A percentile compares a stretch with the other conserved stretches of the same genome.
Evolutionary conservation across 2,113 vertebrate genomes (phyloP).

Genomic region (Urocynchramus pylzowi): DNA sequence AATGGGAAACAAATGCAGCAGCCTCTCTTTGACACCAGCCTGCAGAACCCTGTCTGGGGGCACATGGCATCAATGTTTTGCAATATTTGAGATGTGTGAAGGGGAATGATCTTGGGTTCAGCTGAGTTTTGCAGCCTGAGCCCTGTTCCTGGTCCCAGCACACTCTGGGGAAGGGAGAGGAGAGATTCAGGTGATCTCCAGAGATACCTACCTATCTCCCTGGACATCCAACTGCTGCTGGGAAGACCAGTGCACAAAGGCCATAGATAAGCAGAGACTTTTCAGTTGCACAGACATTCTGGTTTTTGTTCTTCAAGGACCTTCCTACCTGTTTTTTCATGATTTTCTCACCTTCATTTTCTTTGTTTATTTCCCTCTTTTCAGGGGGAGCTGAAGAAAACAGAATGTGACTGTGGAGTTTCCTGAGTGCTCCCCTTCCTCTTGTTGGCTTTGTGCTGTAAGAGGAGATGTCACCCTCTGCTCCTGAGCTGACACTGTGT

Average conservation of each 20-base stretch:
- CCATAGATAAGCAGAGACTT: background rate
- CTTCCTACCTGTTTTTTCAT: background rate
- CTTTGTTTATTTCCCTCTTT: background rate
- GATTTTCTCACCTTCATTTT: background rate
- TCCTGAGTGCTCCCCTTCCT: background rate
- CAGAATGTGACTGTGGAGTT: background rate
- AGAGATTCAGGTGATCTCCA: background rate
- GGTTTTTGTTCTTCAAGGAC: background rate
- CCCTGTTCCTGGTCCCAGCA: background rate
- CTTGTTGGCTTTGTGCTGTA: background rate
- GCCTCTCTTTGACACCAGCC: background rate
- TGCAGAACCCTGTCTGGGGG: background rate
- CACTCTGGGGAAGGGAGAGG: background rate
- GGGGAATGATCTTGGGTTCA: background rate
- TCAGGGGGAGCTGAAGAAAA: background rate
- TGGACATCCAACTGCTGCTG: background rate
- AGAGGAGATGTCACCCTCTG: background rate
- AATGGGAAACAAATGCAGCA: background rate
- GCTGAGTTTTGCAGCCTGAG: background rate
- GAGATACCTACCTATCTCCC: background rate
- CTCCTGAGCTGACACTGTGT: background rate
- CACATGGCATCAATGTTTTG: rapidly evolving
- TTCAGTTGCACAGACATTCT: background rate
- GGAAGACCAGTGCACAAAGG: background rate
- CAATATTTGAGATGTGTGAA: background rate